A percentile compares a stretch with the other conserved stretches of the same genome.
phyloP scores from a whole-genome alignment of 2,888 invertebrate species.

The Chymomyza procnemis region DNA sequence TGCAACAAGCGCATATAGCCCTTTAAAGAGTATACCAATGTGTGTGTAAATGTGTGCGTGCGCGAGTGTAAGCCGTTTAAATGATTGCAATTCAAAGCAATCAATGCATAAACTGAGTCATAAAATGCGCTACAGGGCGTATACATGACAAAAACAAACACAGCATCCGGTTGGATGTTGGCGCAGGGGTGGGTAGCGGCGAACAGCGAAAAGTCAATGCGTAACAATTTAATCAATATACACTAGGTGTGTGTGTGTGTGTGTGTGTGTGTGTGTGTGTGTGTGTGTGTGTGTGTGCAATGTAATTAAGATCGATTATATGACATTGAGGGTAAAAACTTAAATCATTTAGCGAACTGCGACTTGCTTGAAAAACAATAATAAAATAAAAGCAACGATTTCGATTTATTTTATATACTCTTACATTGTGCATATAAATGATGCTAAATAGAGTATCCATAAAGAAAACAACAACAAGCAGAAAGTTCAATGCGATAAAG shows the following conservation, averaged over 20 bases:
- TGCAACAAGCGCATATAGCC: too few species aligned
- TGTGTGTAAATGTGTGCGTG: conserved; percentile 1
- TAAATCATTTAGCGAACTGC: conserved; percentile 40
- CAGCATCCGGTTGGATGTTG: background rate
- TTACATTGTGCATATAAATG: background rate
- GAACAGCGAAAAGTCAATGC: background rate
- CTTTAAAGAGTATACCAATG: too few species aligned
- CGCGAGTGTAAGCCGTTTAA: background rate
- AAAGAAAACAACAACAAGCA: too few species aligned
- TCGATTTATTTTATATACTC: background rate
- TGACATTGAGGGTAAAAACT: conserved; percentile 24
- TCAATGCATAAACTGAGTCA: conserved; percentile 39
- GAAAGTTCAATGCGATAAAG: background rate
- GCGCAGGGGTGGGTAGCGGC: background rate
- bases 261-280: background rate
- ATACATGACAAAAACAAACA: background rate
- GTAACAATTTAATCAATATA: background rate
- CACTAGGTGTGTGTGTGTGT: background rate
- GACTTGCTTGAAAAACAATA: conserved; percentile 37
- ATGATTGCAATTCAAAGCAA: conserved; percentile 57
- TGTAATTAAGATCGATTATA: conserved; percentile 62
- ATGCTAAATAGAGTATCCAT: background rate
- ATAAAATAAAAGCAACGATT: conserved; percentile 18
- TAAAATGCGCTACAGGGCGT: conserved; percentile 11
- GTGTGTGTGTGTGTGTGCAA: conserved; percentile 3